A percentile compares a stretch with the other conserved stretches of the same genome.
Evolutionary conservation across 2,113 vertebrate genomes (phyloP).

Genomic region (Danio rerio): DNA sequence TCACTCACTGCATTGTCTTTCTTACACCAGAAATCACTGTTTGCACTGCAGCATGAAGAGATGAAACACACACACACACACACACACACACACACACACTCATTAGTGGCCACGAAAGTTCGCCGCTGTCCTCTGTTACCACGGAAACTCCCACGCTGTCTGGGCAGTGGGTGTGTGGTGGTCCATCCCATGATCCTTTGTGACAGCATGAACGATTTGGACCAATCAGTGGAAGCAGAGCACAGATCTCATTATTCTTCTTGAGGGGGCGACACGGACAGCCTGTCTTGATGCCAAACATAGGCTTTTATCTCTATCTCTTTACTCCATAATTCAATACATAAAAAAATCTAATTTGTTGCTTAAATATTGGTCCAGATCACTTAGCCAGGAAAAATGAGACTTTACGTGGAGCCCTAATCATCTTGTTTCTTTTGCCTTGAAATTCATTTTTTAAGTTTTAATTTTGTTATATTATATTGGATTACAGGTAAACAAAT

Average conservation of each 20-base stretch:
- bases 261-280: conserved; percentile 21
- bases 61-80: not conserved
- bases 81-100: not conserved
- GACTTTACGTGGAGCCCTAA: not conserved
- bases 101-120: conserved; percentile 34
- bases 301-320: conserved; percentile 27
- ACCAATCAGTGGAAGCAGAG: conserved; percentile 33
- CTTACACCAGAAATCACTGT: not conserved
- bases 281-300: conserved; percentile 32
- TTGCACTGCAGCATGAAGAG: not conserved
- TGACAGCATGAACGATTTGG: conserved; percentile 38
- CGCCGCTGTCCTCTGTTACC: conserved; percentile 46
- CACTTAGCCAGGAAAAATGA: not conserved
- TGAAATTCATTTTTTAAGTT: not conserved
- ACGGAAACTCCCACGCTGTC: conserved; percentile 54
- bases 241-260: conserved; percentile 29
- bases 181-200: conserved; percentile 46
- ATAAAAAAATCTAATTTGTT: not conserved
- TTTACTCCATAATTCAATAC: not conserved
- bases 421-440: not conserved
- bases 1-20: conserved; percentile 14
- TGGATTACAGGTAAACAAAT: no score
- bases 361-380: not conserved
- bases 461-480: no score
- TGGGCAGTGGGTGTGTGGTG: conserved; percentile 62